Evolutionary conservation across 2,888 invertebrate species (phyloP).

Genomic region (Helicoverpa assulta): DNA sequence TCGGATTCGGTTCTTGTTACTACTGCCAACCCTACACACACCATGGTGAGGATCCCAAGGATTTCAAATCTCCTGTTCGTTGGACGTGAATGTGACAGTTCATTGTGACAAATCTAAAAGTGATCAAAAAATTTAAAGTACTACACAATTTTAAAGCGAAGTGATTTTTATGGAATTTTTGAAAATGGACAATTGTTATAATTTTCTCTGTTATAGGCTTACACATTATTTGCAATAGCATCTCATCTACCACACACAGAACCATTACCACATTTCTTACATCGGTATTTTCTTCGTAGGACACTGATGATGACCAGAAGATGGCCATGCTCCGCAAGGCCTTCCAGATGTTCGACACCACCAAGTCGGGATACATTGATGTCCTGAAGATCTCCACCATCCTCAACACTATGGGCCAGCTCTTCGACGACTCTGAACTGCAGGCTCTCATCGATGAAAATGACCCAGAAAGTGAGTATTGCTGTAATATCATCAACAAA

Average conservation of each 20-base stretch:
- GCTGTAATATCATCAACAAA: too few relatives aligned
- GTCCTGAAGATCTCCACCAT: conserved; percentile 97
- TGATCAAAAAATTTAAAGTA: conserved; percentile 20
- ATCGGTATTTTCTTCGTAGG: conserved; percentile 71
- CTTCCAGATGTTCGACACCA: conserved; percentile 99
- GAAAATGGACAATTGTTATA: conserved; percentile 4
- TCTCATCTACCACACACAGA: not conserved
- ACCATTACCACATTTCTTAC: conserved; percentile 5
- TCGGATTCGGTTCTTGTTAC: conserved; percentile 89
- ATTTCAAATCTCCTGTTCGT: conserved; percentile 59
- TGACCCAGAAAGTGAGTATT: conserved; percentile 94
- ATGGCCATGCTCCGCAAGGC: conserved; percentile 98
- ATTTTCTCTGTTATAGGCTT: not conserved
- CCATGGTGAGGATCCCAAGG: conserved; percentile 82
- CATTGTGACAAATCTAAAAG: conserved; percentile 46
- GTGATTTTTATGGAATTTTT: conserved; percentile 27
- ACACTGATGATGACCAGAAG: conserved; percentile 94
- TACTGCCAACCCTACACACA: conserved; percentile 80
- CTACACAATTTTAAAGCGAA: conserved; percentile 25
- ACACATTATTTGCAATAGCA: not conserved
- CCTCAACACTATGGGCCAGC: conserved; percentile 98
- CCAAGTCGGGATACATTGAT: conserved; percentile 97
- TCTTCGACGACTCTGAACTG: conserved; percentile 97
- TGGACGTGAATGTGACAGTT: conserved; percentile 64
- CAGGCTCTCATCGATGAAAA: conserved; percentile 97